phyloP scores from a whole-genome alignment of 2,797 vertebrate species.

The Sternarchorhynchus goeldii region DNA sequence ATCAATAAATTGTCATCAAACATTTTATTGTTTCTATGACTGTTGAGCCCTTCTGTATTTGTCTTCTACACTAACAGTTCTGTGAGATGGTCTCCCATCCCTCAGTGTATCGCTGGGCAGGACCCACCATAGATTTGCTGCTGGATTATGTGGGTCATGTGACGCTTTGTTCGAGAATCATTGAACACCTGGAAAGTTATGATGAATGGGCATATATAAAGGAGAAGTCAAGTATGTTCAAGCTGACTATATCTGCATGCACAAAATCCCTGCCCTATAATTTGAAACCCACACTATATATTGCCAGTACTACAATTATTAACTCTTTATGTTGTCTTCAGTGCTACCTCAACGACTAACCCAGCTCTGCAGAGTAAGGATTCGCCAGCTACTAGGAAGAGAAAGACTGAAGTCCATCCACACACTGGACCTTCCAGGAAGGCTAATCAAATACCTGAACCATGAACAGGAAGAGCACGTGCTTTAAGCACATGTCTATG shows the following conservation, averaged over 20 bases:
- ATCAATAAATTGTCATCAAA: background rate
- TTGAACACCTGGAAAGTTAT: constrained; percentile 82
- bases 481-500: constrained; percentile 7
- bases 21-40: background rate
- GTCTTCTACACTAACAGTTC: constrained; percentile 76
- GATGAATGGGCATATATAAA: constrained; percentile 81
- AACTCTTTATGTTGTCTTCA: constrained; percentile 55
- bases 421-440: constrained; percentile 76
- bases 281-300: too few species aligned
- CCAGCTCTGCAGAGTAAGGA: constrained; percentile 83
- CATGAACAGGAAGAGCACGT: constrained; percentile 39
- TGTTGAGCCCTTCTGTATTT: background rate
- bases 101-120: constrained; percentile 71
- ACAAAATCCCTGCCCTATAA: too few species aligned
- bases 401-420: constrained; percentile 73
- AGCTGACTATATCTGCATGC: background rate
- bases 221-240: constrained; percentile 73
- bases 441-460: constrained; percentile 77
- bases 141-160: constrained; percentile 87
- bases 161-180: constrained; percentile 81
- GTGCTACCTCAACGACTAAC: constrained; percentile 80
- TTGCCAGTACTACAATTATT: background rate
- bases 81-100: constrained; percentile 84
- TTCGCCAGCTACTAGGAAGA: constrained; percentile 75
- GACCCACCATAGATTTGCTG: constrained; percentile 82